Evolutionary conservation across 2,113 vertebrate genomes (phyloP).

Genomic region (Hippocampus barbouri): DNA sequence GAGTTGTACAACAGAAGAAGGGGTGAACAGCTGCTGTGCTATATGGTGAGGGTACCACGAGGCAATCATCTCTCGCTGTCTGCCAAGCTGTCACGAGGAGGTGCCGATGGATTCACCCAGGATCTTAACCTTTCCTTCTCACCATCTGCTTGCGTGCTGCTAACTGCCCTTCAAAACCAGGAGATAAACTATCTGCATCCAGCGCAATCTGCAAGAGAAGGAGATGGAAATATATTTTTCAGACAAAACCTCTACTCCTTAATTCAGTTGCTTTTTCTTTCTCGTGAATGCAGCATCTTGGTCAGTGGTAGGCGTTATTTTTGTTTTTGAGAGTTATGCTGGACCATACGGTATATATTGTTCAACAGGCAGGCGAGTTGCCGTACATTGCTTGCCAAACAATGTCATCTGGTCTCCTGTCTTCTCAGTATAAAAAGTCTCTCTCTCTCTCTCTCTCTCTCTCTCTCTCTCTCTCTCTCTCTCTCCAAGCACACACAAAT

Average conservation of each 20-base stretch:
- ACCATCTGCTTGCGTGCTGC: constrained; percentile 38
- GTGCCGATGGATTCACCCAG: constrained; percentile 59
- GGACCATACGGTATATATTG: neutral
- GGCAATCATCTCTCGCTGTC: constrained; percentile 57
- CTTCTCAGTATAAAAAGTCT: too few relatives aligned
- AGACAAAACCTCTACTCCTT: neutral
- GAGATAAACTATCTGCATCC: neutral
- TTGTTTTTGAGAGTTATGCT: neutral
- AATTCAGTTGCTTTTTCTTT: neutral
- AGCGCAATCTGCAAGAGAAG: constrained; percentile 50
- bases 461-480: too few relatives aligned
- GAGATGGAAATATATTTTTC: neutral
- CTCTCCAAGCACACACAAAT: too few relatives aligned
- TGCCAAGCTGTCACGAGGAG: constrained; percentile 38
- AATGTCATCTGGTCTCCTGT: too few relatives aligned
- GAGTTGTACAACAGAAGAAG: constrained; percentile 36
- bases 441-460: too few relatives aligned
- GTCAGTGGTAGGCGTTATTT: too few relatives aligned
- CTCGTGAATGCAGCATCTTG: neutral
- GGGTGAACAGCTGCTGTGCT: constrained; percentile 45
- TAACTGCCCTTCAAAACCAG: constrained; percentile 2
- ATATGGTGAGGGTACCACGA: constrained; percentile 33
- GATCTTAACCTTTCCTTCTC: constrained; percentile 42
- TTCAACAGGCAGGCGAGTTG: neutral
- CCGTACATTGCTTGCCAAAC: too few relatives aligned